Evolutionary conservation across 1,140 invertebrate species (phyloP).

Genomic region (Trichonephila inaurata): DNA sequence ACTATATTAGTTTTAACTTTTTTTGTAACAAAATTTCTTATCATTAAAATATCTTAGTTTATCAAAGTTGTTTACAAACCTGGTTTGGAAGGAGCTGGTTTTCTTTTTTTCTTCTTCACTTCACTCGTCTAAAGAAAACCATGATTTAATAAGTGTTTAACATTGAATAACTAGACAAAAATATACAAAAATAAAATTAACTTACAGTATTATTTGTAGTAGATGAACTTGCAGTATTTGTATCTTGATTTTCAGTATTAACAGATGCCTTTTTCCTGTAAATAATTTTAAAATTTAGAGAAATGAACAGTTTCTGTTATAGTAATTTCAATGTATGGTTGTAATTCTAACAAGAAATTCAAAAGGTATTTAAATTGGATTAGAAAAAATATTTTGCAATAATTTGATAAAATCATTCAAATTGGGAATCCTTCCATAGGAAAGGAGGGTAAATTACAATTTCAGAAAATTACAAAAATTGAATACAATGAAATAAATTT

Average conservation of each 20-base stretch:
- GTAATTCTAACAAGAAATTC: too few species aligned
- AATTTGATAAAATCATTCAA: too few species aligned
- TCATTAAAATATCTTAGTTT: constrained; percentile 7
- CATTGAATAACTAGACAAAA: neutral
- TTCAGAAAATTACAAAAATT: too few species aligned
- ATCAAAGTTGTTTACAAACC: constrained; percentile 58
- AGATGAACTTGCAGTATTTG: constrained; percentile 22
- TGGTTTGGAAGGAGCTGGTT: constrained; percentile 58
- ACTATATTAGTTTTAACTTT: neutral
- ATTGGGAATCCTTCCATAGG: too few species aligned
- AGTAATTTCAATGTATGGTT: too few species aligned
- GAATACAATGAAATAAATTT: too few species aligned
- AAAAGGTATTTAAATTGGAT: too few species aligned
- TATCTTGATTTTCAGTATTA: constrained; percentile 57
- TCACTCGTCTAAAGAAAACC: constrained; percentile 39
- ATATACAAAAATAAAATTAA: neutral
- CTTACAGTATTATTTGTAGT: constrained; percentile 59
- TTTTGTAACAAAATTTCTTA: neutral
- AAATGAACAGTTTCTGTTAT: too few species aligned
- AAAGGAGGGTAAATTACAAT: too few species aligned
- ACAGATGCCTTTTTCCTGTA: constrained; percentile 60
- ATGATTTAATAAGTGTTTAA: neutral
- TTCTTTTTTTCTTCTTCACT: constrained; percentile 64
- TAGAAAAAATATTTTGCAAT: too few species aligned
- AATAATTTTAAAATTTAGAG: neutral